A percentile compares a stretch with the other conserved stretches of the same genome.
phyloP scores from a whole-genome alignment of 2,113 vertebrate species.

The Sorex araneus region DNA sequence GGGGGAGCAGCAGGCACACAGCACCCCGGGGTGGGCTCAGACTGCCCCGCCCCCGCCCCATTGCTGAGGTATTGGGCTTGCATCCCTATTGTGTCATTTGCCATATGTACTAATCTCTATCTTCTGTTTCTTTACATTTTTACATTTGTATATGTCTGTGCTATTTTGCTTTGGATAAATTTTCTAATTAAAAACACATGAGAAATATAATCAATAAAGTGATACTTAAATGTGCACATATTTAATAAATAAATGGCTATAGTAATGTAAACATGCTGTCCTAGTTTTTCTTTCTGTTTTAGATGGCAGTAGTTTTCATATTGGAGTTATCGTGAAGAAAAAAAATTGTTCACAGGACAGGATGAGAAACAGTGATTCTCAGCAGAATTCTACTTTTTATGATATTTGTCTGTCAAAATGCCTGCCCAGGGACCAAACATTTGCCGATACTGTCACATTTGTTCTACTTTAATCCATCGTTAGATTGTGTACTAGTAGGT shows the following conservation, averaged over 20 bases:
- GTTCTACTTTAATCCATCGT: constrained; percentile 29
- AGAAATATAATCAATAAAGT: constrained; percentile 61
- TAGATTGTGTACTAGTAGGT: background rate
- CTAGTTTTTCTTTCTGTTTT: constrained; percentile 54
- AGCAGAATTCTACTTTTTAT: background rate
- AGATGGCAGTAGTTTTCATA: background rate
- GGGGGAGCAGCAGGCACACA: background rate
- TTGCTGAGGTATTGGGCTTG: constrained; percentile 48
- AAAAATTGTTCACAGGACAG: background rate
- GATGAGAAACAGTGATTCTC: background rate
- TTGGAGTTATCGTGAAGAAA: background rate
- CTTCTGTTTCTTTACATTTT: constrained; percentile 71
- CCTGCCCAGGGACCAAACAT: constrained; percentile 14
- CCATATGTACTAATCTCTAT: constrained; percentile 62
- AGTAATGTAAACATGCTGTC: background rate
- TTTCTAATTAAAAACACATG: constrained; percentile 72
- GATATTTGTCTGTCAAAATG: background rate
- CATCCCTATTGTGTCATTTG: constrained; percentile 69
- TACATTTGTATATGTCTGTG: constrained; percentile 59
- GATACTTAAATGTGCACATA: constrained; percentile 57
- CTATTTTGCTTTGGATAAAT: constrained; percentile 71
- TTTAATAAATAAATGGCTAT: constrained; percentile 59
- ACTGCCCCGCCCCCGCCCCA: background rate
- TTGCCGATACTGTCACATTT: constrained; percentile 41
- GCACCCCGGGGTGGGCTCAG: background rate